phyloP scores from a whole-genome alignment of 2,797 vertebrate genomes.

The Philypnodon macrostomus region DNA sequence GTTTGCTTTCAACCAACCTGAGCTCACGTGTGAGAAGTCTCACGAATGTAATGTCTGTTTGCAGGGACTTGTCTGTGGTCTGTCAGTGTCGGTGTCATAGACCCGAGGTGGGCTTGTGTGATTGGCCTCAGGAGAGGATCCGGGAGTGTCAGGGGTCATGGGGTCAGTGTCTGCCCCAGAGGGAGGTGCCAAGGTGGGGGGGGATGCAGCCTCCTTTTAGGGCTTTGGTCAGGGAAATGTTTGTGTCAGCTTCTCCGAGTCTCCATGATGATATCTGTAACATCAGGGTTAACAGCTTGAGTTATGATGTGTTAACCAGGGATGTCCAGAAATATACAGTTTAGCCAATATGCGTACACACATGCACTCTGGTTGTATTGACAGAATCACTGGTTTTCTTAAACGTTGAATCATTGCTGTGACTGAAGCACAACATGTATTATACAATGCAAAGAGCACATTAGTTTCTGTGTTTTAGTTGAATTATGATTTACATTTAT shows the following conservation, averaged over 20 bases:
- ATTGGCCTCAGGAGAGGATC: conserved; percentile 53
- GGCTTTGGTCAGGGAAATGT: conserved; percentile 30
- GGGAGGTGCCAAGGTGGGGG: conserved; percentile 30
- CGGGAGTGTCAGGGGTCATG: conserved; percentile 59
- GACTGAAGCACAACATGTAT: background rate
- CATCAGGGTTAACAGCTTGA: background rate
- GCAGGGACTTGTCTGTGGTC: conserved; percentile 36
- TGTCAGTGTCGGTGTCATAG: conserved; percentile 47
- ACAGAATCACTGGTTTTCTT: background rate
- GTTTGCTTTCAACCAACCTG: conserved; percentile 37
- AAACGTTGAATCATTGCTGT: background rate
- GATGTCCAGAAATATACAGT: background rate
- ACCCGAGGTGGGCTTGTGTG: conserved; percentile 32
- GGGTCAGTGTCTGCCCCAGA: conserved; percentile 52
- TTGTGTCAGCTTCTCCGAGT: conserved; percentile 36
- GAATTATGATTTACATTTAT: no score
- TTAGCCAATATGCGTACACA: background rate
- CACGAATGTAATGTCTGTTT: conserved; percentile 32
- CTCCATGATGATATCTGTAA: conserved; percentile 19
- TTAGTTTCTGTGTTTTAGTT: no score
- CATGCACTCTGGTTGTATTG: background rate
- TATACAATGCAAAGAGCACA: background rate
- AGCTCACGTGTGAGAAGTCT: conserved; percentile 18
- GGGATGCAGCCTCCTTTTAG: conserved; percentile 39
- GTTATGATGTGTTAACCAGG: background rate